Conservation (phyloP, 2,888 invertebrate species). For the Drosophila gaucha region DNA sequence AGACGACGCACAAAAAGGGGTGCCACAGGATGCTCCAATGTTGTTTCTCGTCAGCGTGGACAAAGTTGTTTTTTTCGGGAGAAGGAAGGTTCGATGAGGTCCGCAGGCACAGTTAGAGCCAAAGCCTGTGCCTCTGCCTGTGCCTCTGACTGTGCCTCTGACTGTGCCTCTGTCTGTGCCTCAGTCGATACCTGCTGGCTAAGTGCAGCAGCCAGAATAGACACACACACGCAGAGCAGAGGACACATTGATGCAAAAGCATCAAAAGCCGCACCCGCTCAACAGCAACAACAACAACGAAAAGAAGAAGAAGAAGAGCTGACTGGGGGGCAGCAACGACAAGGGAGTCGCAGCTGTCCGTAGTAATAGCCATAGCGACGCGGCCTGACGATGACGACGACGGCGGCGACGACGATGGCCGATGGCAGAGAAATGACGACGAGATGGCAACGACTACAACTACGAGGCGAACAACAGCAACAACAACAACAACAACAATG, state of each 20-base stretch:
- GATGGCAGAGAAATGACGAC: slow-evolving; percentile 53
- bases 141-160: background rate
- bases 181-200: slow-evolving; percentile 64
- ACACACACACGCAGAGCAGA: slow-evolving; percentile 21
- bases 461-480: slow-evolving; percentile 33
- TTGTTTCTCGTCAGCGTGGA: slow-evolving; percentile 63
- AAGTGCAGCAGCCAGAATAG: slow-evolving; percentile 64
- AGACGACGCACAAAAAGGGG: slow-evolving; percentile 62
- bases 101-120: too few relatives aligned
- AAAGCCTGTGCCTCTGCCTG: background rate
- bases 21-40: slow-evolving; percentile 54
- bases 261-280: slow-evolving; percentile 78
- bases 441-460: slow-evolving; percentile 49
- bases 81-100: slow-evolving; percentile 27
- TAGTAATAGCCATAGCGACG: slow-evolving; percentile 58
- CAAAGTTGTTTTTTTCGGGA: slow-evolving; percentile 55
- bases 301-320: background rate
- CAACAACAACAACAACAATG: slow-evolving; percentile 38
- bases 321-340: slow-evolving; percentile 21
- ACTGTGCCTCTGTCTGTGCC: slow-evolving; percentile 32
- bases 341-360: slow-evolving; percentile 58
- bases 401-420: slow-evolving; percentile 38
- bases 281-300: slow-evolving; percentile 51
- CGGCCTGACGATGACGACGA: slow-evolving; percentile 40
- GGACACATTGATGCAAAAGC: slow-evolving; percentile 62